phyloP scores from a whole-genome alignment of 2,113 vertebrate genomes.

The Sardina pilchardus region DNA sequence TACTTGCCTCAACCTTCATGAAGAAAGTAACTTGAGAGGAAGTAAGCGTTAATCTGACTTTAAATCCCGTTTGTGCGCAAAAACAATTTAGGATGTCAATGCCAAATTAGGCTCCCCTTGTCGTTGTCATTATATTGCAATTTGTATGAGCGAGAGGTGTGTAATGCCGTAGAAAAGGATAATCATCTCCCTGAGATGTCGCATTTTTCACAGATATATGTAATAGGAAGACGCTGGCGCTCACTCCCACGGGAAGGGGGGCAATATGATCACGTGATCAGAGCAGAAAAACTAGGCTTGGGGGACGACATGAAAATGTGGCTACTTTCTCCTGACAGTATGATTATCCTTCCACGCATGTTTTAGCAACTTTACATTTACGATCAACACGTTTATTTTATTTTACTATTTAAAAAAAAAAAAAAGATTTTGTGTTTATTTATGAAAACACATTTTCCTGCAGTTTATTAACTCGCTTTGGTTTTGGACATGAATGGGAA shows the following conservation, averaged over 20 bases:
- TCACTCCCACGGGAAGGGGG: constrained; percentile 16
- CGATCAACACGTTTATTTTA: too few species aligned
- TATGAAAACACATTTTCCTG: not conserved
- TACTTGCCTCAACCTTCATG: constrained; percentile 72
- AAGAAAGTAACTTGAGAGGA: constrained; percentile 29
- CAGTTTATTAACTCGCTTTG: not conserved
- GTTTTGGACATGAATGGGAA: not conserved
- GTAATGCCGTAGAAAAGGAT: not conserved
- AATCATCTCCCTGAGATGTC: not conserved
- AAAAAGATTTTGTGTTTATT: too few species aligned
- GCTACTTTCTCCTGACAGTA: not conserved
- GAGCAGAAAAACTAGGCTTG: not conserved
- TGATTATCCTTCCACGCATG: not conserved
- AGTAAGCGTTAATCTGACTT: not conserved
- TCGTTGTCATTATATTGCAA: not conserved
- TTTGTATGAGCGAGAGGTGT: not conserved
- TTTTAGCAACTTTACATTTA: not conserved
- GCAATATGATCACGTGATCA: not conserved
- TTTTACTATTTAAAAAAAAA: not conserved
- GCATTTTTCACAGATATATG: constrained; percentile 19
- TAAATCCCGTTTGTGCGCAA: not conserved
- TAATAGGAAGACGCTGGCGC: not conserved
- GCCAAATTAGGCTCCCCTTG: not conserved
- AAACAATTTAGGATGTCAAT: not conserved
- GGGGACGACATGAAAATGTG: not conserved